Evolutionary conservation across 2,888 invertebrate species (phyloP), one percentile per base, ranked within the genome.

Genomic region (Julus scandinavius): DNA sequence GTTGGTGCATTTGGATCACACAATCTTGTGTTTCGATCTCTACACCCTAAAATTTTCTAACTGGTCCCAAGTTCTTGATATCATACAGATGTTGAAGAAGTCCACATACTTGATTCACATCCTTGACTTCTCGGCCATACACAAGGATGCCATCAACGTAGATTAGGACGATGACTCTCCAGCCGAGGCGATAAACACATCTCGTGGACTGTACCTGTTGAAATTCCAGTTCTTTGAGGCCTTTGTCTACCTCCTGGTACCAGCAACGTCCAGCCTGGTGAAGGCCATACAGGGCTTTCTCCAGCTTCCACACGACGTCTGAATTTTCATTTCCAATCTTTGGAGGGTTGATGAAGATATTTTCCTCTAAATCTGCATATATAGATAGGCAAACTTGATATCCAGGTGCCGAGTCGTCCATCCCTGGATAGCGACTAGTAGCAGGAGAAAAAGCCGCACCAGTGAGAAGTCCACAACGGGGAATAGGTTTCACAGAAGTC

Each of bases 201-300:
- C 38, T 40, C 20, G 83, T 40, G 38, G 38, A 29, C 13, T 15
- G 5, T 40, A 40, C 9, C 83, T 40, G 29, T 6, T 40, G 29
- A 29, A 40, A 83, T 29, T 29, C 83, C 5, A 83, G 40, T 20
- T 40, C 83, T 29, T 29, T 83, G 38, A 83, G 40, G 38, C 29
- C 83, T 83, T 83, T 6, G 40, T 83, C 83, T 29, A 83, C 29
- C 29, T 83, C 38, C 29, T 40, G 83, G 83, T 40, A 83, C 83
- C 83, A 83, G 13, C 40, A 29, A 11, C 40, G n/a, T n/a, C n/a
- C n/a, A n/a, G n/a, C n/a, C n/a, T n/a, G n/a, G n/a, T n/a, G n/a
- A n/a, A n/a, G n/a, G 29, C 20, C 83, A 83, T 83, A 20, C 15
- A 83, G 15, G 2, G 83, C 29, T 29, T 83, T 83, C 20, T 40